Percentiles rank a stretch among this genome's conserved stretches.
phyloP scores from a whole-genome alignment of 2,113 vertebrate genomes.

The Sphaerodactylus townsendi region DNA sequence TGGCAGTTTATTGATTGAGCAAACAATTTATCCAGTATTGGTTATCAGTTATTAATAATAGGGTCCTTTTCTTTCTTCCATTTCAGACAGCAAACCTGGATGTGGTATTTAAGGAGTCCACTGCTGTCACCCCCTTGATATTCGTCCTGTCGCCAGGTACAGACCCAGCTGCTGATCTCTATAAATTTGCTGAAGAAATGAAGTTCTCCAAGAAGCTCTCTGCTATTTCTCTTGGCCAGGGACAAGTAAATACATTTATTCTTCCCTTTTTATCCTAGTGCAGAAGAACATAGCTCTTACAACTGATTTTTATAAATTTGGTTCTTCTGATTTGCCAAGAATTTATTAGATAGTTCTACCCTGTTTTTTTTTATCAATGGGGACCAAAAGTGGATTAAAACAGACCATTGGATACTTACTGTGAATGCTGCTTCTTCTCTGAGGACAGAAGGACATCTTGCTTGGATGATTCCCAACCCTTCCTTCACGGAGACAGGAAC shows the following conservation, averaged over 20 bases:
- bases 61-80: not conserved
- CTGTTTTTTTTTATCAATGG: not conserved
- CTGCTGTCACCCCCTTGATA: constrained; percentile 80
- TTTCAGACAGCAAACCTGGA: constrained; percentile 85
- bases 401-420: no score
- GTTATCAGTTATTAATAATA: not conserved
- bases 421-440: no score
- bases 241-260: constrained; percentile 77
- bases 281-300: not conserved
- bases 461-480: no score
- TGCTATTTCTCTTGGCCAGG: constrained; percentile 90
- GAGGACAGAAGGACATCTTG: no score
- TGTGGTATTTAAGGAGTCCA: constrained; percentile 82
- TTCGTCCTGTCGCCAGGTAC: constrained; percentile 89
- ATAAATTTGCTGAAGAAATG: constrained; percentile 92
- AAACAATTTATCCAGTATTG: rapidly evolving
- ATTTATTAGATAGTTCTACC: not conserved
- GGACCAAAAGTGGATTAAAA: not conserved
- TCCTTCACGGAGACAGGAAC: no score
- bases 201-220: constrained; percentile 88
- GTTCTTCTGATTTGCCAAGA: not conserved
- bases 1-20: not conserved
- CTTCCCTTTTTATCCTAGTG: not conserved
- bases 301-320: not conserved
- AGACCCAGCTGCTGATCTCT: constrained; percentile 87